These are phyloP conservation scores for Microtus richardsoni DNA, from an alignment of 2,113 vertebrate genomes.

Conservation along the genomic window DNA sequence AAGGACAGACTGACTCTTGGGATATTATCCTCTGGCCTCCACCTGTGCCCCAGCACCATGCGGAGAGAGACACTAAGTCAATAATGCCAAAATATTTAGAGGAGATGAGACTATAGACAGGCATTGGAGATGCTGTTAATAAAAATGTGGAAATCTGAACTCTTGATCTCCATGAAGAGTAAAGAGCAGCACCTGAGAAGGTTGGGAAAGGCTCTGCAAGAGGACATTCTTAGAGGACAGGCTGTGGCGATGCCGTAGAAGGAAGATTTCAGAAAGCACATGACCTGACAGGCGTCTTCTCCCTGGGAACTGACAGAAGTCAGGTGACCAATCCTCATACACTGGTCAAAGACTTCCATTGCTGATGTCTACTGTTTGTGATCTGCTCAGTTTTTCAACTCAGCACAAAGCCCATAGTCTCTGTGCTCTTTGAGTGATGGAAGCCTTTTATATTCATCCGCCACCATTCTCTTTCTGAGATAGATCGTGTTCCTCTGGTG, in stretches of 20 bases:
- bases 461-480: background rate
- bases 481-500: background rate
- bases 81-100: background rate
- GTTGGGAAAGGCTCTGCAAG: no score
- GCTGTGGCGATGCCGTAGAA: background rate
- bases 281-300: background rate
- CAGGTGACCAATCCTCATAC: background rate
- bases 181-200: background rate
- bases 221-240: background rate
- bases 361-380: background rate
- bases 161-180: background rate
- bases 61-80: background rate
- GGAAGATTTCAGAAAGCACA: background rate
- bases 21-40: background rate
- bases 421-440: background rate
- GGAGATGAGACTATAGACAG: background rate
- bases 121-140: background rate
- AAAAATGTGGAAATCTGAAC: conserved; percentile 12
- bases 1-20: background rate
- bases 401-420: background rate
- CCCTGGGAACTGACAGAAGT: background rate
- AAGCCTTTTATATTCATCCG: background rate
- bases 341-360: background rate
- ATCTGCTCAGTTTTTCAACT: background rate
- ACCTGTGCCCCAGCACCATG: background rate